A percentile compares a stretch with the other conserved stretches of the same genome.
Conservation (phyloP, 2,888 invertebrate species). For the Tanypteryx hageni region DNA sequence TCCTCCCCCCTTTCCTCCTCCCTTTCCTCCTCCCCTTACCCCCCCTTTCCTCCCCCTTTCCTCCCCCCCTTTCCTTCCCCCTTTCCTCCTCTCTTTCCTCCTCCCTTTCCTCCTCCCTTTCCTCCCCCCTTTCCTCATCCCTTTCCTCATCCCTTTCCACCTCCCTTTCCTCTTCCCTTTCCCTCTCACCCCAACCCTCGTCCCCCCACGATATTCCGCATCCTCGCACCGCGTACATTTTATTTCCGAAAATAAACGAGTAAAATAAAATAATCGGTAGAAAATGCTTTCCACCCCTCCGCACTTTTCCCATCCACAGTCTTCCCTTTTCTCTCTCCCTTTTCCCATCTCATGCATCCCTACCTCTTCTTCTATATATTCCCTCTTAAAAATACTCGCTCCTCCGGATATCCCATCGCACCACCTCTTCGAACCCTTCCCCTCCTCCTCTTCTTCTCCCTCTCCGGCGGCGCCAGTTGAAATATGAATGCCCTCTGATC, state of each 20-base stretch:
- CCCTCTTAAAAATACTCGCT: neutral
- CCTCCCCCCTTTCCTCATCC: neutral
- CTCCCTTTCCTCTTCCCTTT: neutral
- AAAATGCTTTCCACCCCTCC: neutral
- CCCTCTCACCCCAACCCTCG: neutral
- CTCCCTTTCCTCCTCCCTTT: neutral
- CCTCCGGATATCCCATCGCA: neutral
- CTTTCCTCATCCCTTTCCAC: no score
- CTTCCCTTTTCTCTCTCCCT: neutral
- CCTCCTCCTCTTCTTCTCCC: neutral
- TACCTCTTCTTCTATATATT: neutral
- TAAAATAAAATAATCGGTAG: neutral
- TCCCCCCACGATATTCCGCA: neutral
- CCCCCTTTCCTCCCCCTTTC: neutral
- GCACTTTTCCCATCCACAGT: neutral
- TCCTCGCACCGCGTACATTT: neutral
- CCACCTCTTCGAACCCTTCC: neutral
- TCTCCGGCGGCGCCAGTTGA: slow-evolving; percentile 14
- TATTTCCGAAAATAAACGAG: neutral
- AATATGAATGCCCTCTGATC: slow-evolving; percentile 42
- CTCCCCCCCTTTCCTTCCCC: neutral
- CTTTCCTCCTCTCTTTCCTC: neutral
- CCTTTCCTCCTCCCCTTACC: neutral
- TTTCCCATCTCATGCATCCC: no score
- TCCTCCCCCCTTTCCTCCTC: neutral